Evolutionary conservation across 2,113 vertebrate genomes (phyloP).

Genomic region (Pantherophis guttatus): DNA sequence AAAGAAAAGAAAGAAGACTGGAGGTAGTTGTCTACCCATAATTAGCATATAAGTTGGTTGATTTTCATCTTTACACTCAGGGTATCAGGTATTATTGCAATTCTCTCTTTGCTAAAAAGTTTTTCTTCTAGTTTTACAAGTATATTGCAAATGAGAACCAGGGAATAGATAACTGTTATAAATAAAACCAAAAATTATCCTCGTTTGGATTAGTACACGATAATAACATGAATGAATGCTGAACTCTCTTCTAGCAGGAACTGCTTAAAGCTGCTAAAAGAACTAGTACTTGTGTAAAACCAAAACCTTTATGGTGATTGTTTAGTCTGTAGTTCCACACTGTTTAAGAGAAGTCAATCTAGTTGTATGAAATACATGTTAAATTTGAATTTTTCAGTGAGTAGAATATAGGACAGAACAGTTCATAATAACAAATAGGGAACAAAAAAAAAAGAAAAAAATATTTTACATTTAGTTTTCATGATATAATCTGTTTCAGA

Average conservation of each 20-base stretch:
- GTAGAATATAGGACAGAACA: background rate
- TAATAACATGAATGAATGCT: background rate
- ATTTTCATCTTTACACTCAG: background rate
- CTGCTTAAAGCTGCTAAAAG: background rate
- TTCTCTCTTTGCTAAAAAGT: background rate
- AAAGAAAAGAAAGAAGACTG: background rate
- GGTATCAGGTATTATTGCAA: background rate
- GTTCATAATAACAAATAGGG: too few species aligned
- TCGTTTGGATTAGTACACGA: background rate
- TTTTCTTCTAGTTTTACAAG: background rate
- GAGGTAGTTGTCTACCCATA: background rate
- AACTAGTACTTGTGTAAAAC: background rate
- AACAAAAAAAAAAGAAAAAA: background rate
- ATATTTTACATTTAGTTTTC: background rate
- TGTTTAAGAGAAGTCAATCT: background rate
- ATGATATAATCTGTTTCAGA: background rate
- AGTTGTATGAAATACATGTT: background rate
- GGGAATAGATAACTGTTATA: background rate
- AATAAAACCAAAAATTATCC: background rate
- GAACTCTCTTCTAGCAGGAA: background rate
- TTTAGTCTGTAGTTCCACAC: background rate
- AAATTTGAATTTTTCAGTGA: background rate
- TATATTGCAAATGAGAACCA: background rate
- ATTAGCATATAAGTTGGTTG: background rate
- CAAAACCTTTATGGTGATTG: background rate